Conservation (phyloP, 1,140 invertebrate species). For the Pseudomyrmex flavicornis region DNA sequence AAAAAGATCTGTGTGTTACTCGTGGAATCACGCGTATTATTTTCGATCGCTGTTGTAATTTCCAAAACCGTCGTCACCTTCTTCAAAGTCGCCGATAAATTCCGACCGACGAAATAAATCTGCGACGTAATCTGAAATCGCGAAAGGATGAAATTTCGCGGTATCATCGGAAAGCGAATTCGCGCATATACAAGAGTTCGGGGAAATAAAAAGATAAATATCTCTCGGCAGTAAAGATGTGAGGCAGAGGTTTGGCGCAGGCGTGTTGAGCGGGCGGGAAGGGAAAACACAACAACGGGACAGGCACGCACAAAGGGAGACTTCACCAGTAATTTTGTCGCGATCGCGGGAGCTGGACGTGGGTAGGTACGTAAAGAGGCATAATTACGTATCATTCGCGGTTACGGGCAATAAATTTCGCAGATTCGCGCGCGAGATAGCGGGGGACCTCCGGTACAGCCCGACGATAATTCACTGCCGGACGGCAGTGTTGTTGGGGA, state of each 20-base stretch:
- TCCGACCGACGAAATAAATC: background rate
- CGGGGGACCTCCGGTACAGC: slow-evolving; percentile 59
- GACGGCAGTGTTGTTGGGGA: slow-evolving; percentile 30
- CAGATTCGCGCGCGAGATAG: slow-evolving; percentile 79
- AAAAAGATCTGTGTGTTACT: background rate
- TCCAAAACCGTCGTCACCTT: background rate
- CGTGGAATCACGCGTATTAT: background rate
- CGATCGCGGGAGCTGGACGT: slow-evolving; percentile 37
- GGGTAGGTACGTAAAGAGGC: slow-evolving; percentile 71
- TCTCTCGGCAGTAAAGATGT: slow-evolving; percentile 3
- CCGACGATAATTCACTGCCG: slow-evolving; percentile 79
- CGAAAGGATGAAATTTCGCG: slow-evolving; percentile 10
- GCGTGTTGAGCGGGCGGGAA: background rate
- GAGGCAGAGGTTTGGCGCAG: background rate
- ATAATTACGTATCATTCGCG: slow-evolving; percentile 82
- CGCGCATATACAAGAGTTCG: background rate
- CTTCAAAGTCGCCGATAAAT: background rate
- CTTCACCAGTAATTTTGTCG: slow-evolving; percentile 9
- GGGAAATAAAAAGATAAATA: slow-evolving; percentile 36
- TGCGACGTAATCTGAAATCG: slow-evolving; percentile 9
- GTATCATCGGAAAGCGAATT: background rate
- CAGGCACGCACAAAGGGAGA: background rate
- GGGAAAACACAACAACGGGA: background rate
- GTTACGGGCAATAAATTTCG: slow-evolving; percentile 79
- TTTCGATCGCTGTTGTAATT: slow-evolving; percentile 10